phyloP scores from a whole-genome alignment of 2,888 invertebrate genomes.

The Trisateles emortualis region DNA sequence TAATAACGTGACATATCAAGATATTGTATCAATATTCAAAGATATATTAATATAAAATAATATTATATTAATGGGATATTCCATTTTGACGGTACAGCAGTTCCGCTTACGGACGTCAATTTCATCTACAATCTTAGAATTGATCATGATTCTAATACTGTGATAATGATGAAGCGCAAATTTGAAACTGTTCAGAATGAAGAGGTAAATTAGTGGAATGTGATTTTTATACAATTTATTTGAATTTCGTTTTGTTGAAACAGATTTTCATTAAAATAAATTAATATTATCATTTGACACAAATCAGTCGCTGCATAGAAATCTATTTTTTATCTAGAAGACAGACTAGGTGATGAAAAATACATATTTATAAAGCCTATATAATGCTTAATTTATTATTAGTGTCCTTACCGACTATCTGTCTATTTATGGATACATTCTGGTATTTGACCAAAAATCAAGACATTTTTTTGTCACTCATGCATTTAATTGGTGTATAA shows the following conservation, averaged over 20 bases:
- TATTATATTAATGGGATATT: slow-evolving; percentile 29
- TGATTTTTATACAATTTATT: background rate
- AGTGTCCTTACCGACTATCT: too few relatives aligned
- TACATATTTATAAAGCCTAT: too few relatives aligned
- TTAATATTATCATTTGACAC: background rate
- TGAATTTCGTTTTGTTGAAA: background rate
- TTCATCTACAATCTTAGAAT: background rate
- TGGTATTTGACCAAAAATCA: too few relatives aligned
- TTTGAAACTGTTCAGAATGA: background rate
- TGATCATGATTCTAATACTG: slow-evolving; percentile 4
- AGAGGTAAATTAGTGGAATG: background rate
- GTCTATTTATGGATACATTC: too few relatives aligned
- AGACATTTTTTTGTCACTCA: too few relatives aligned
- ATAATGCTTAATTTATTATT: too few relatives aligned
- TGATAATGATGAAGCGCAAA: slow-evolving; percentile 7
- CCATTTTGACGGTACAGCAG: slow-evolving; percentile 1
- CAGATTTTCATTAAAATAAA: background rate
- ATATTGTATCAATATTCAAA: slow-evolving; percentile 20
- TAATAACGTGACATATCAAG: slow-evolving; percentile 37
- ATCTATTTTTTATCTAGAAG: background rate
- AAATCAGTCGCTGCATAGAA: background rate
- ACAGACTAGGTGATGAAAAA: too few relatives aligned
- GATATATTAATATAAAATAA: slow-evolving; percentile 5
- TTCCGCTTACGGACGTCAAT: slow-evolving; percentile 10
- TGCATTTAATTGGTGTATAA: too few relatives aligned